Evolutionary conservation across 2,888 invertebrate genomes (phyloP), one percentile per base, ranked within the genome.

Genomic region (Orchesella flavescens): DNA sequence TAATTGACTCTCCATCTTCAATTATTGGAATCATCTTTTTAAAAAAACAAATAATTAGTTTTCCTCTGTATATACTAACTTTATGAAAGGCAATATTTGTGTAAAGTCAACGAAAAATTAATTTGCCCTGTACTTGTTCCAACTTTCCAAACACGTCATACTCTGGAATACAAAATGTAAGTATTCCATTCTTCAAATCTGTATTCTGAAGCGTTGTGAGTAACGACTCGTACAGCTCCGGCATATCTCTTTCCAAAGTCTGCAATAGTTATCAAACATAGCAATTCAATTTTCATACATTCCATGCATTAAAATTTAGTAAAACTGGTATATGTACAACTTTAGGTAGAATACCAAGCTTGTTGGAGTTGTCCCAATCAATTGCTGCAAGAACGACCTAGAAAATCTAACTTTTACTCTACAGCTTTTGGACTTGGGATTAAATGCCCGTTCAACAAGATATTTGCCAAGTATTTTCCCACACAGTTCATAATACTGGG

Each of bases 171-270:
- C 94, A 92, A 91, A 97, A 97, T 91, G 93, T 94, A 81, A 97
- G 91, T 89, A 97, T 97, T 90, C 96, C 94, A 76, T 94, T 94
- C 15, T 71, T 72, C 86, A 97, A 93, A 91, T 97, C 95, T 7
- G 34, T 34, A 34, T 34, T 34, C 3, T 34, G 2, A 86, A 97
- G 94, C 90, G 96, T 97, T 90, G 95, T 96, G 63, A 97, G 94
- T 92, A 97, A 97, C 12, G 95, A 94, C 84, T 96, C 91, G 91
- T 96, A 97, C 76, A 97, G 91, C 90, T 97, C 97, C 0, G 97
- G 97, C 91, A 97, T 97, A 90, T 98, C 97, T 90, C 97, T 96
- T 90, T 97, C 97, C 90, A 97, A 97, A 90, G 97, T 96, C 95
- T 96, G 21, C 13, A 49, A 49, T 12, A 49, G 12, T 3, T 3